Conservation (phyloP, 2,888 invertebrate species). For the Stenchaetothrips biformis region DNA sequence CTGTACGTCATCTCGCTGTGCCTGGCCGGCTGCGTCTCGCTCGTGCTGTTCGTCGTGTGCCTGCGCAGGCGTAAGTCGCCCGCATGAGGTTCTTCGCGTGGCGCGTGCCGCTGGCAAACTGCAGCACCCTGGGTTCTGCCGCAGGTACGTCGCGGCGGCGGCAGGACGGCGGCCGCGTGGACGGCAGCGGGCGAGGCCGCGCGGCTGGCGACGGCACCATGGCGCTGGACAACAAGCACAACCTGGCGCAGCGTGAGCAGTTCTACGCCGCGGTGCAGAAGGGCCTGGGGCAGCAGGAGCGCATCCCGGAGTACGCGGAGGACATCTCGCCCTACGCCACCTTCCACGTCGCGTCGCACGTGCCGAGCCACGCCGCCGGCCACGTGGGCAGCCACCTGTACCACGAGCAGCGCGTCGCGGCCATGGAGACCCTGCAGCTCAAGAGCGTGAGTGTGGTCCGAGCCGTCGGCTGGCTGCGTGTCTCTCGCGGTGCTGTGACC, state of each 20-base stretch:
- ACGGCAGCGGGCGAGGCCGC: background rate
- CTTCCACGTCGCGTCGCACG: slow-evolving; percentile 42
- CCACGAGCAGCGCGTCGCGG: slow-evolving; percentile 41
- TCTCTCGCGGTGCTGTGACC: slow-evolving; percentile 1
- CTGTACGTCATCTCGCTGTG: slow-evolving; percentile 12
- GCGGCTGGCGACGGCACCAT: slow-evolving; percentile 29
- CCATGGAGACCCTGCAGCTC: slow-evolving; percentile 42
- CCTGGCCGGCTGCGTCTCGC: slow-evolving; percentile 2
- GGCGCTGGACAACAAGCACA: slow-evolving; percentile 41
- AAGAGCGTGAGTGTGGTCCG: slow-evolving; percentile 40
- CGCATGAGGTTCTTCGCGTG: background rate
- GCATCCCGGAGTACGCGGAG: slow-evolving; percentile 42
- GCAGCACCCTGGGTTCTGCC: background rate
- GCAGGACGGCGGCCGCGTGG: background rate
- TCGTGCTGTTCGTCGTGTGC: background rate
- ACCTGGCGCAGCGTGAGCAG: slow-evolving; percentile 41
- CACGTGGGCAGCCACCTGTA: slow-evolving; percentile 41
- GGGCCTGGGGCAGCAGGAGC: slow-evolving; percentile 37
- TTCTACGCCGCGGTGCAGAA: slow-evolving; percentile 42
- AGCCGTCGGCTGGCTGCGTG: background rate
- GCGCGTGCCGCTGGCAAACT: background rate
- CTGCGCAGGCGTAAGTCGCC: background rate
- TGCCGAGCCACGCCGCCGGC: slow-evolving; percentile 37
- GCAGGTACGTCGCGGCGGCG: background rate
- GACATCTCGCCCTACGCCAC: slow-evolving; percentile 45